Base-by-base conservation (phyloP, 2,113 vertebrate species). In the Zootoca vivipara region DNA sequence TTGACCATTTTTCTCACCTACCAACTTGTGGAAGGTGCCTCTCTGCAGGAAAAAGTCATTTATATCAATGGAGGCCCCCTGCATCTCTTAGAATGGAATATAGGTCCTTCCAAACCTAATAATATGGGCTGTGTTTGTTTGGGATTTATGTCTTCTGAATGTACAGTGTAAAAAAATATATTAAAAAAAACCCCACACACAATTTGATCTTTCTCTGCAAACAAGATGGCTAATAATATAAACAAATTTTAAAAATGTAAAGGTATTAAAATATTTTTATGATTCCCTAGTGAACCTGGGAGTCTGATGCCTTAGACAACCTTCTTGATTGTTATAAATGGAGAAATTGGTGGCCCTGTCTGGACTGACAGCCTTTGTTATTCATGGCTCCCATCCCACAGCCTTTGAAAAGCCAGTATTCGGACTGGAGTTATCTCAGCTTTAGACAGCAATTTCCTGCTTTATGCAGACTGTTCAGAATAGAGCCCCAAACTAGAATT, bases 401-500 rank as follows among this genome's bases (percentile, higher is more conserved):
- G 30, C 72, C 67, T 83, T 40, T 38, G 91, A 77, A 75, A 33
- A 84, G 65, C 7, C 1, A 1, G 52, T 65, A 65, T 64, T 88
- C 70, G 78, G 56, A 91, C 69, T 0, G 8, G 28, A 13, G 52
- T 33, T 92, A 77, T 74, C 72, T 90, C 26, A 40, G 3, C 62
- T 89, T 42, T 72, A 64, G 73, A 13, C 85, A 35, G 79, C 18
- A 1, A 84, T 87, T 28, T 86, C 58, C 83, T 90, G 86, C 82
- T 80, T 90, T 82, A 93, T 33, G 83, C 30, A 87, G 3, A 0
- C 85, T 87, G 5, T 86, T 67, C 46, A 85, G 82, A 69, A 77
- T 80, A 62, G 52, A 89, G 42, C 81, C 56, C 80, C 85, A 87
- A 1, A 0, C 89, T 89, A 78, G 73, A 93, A 93, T 94, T 94